Conservation (phyloP, 2,113 vertebrate genomes). For the Capreolus pygargus region DNA sequence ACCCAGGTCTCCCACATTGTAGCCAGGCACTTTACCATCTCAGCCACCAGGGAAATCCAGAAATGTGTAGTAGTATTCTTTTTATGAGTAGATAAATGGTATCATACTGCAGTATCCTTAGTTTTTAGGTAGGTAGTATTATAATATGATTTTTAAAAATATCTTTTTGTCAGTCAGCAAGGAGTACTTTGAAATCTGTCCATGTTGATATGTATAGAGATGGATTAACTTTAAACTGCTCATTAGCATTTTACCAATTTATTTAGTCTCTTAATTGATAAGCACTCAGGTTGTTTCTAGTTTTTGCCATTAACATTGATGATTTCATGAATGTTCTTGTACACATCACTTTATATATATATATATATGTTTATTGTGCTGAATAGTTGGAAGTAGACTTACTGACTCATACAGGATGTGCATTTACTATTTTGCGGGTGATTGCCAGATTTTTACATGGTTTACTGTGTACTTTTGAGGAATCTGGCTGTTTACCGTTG, state of each 20-base stretch:
- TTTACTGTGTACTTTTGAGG: background rate
- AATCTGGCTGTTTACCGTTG: background rate
- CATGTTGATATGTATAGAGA: background rate
- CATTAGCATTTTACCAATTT: background rate
- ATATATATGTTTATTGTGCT: background rate
- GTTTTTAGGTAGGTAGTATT: background rate
- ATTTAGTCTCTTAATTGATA: background rate
- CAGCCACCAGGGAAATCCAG: too few relatives aligned
- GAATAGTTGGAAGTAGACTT: background rate
- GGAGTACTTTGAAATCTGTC: background rate
- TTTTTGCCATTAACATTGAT: background rate
- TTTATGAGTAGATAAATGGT: background rate
- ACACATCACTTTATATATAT: background rate
- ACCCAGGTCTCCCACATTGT: too few relatives aligned
- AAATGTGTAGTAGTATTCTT: background rate
- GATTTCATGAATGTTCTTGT: background rate
- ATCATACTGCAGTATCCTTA: background rate
- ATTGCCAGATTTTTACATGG: background rate
- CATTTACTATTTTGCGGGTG: background rate
- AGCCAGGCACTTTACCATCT: too few relatives aligned
- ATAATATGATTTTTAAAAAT: background rate
- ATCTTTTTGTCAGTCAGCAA: background rate
- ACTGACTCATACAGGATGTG: background rate
- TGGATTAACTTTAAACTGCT: background rate
- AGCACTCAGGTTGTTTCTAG: background rate